Conservation (phyloP, 1,140 invertebrate species). For the Diuraphis noxia region DNA sequence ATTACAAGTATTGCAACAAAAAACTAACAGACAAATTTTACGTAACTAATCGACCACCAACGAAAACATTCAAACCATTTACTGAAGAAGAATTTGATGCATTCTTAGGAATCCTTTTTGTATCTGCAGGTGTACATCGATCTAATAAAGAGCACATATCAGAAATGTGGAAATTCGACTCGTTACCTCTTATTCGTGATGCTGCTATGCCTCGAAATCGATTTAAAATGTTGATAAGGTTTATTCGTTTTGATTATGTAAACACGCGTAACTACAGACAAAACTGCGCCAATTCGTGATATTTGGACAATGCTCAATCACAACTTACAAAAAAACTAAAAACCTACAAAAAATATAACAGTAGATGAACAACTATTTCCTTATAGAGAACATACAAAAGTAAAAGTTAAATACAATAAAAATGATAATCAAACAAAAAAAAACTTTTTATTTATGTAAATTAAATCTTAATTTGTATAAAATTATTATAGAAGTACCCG, state of each 20-base stretch:
- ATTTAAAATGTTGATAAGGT: neutral
- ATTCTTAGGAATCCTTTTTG: neutral
- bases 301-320: constrained; percentile 8
- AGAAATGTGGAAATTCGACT: neutral
- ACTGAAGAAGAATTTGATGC: constrained; percentile 3
- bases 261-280: neutral
- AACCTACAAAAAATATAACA: neutral
- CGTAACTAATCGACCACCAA: neutral
- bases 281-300: neutral
- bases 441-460: too few relatives aligned
- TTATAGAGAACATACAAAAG: neutral
- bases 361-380: constrained; percentile 7
- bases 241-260: neutral
- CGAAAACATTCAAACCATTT: neutral
- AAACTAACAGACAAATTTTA: neutral
- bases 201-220: neutral
- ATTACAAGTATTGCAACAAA: neutral
- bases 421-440: too few relatives aligned
- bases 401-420: too few relatives aligned
- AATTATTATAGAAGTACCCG: too few relatives aligned
- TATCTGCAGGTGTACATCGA: constrained; percentile 5
- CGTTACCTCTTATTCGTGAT: neutral
- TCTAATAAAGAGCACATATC: neutral
- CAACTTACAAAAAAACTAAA: neutral
- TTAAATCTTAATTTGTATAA: too few relatives aligned